Conservation (phyloP, 2,113 vertebrate species). For the Macrotus californicus region DNA sequence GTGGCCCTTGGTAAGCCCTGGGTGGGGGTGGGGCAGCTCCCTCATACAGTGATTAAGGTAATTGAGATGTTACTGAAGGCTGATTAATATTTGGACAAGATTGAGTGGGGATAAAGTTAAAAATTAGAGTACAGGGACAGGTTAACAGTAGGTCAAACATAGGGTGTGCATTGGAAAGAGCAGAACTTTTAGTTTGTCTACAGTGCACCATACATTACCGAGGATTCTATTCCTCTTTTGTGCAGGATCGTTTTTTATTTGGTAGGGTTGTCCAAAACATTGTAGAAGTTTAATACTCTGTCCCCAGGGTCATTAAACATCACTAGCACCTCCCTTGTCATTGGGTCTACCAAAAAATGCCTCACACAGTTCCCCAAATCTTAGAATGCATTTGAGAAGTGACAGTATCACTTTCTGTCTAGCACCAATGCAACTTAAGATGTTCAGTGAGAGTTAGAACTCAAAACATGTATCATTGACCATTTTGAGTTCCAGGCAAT, state of each 20-base stretch:
- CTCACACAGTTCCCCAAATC: background rate
- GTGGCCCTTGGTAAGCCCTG: background rate
- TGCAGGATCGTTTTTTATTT: background rate
- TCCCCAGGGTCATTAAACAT: background rate
- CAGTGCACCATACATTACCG: background rate
- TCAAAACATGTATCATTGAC: background rate
- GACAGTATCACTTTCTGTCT: background rate
- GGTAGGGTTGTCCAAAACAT: background rate
- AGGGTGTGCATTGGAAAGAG: background rate
- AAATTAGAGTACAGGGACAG: background rate
- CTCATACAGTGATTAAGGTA: background rate
- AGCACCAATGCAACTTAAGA: background rate
- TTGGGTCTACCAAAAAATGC: background rate
- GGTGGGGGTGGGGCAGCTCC: fast-evolving
- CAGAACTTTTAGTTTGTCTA: background rate
- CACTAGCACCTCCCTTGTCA: background rate
- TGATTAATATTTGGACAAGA: background rate
- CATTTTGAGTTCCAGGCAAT: background rate
- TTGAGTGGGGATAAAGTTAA: background rate
- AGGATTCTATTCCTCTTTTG: background rate
- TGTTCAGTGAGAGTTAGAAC: background rate
- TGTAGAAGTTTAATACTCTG: background rate
- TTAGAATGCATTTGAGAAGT: background rate
- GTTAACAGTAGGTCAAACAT: background rate
- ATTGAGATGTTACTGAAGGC: background rate